Percentiles rank a stretch among this genome's conserved stretches.
phyloP scores from a whole-genome alignment of 2,113 vertebrate genomes.

The Beaufortia kweichowensis region DNA sequence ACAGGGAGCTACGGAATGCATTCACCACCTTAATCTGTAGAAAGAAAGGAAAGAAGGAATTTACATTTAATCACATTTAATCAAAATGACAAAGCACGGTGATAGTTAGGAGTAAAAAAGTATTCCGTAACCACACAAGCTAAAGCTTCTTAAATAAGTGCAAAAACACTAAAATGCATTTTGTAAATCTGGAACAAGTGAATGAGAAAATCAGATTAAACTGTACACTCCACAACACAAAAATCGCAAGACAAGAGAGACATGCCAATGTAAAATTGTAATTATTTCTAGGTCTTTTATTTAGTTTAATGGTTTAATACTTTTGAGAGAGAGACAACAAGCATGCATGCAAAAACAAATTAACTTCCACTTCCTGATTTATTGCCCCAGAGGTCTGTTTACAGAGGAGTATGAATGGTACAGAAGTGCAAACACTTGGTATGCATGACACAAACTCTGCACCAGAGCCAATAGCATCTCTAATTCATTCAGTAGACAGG shows the following conservation, averaged over 20 bases:
- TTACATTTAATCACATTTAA: no score
- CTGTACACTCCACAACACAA: neutral
- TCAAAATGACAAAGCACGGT: no score
- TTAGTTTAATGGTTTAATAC: no score
- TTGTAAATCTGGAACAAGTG: neutral
- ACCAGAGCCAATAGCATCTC: neutral
- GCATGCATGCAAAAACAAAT: neutral
- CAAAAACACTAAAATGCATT: neutral
- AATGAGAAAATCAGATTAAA: slow-evolving; percentile 27
- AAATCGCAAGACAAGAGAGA: neutral
- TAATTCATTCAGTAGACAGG: neutral
- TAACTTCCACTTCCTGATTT: neutral
- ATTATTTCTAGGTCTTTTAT: no score
- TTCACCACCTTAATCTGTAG: slow-evolving; percentile 97
- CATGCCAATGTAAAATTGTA: slow-evolving; percentile 6
- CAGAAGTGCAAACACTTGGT: neutral
- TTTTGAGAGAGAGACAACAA: slow-evolving; percentile 4
- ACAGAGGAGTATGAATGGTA: neutral
- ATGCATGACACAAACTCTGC: neutral
- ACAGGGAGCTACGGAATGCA: slow-evolving; percentile 93
- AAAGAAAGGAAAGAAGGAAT: slow-evolving; percentile 39
- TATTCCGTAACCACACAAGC: slow-evolving; percentile 55
- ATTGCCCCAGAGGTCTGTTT: neutral
- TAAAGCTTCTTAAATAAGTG: slow-evolving; percentile 67
- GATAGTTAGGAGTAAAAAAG: slow-evolving; percentile 55